Evolutionary conservation across 37 sponge, comb jelly and placozoan genomes (phyloP), one percentile per base, ranked within the genome.

Genomic region (Bolinopsis microptera): DNA sequence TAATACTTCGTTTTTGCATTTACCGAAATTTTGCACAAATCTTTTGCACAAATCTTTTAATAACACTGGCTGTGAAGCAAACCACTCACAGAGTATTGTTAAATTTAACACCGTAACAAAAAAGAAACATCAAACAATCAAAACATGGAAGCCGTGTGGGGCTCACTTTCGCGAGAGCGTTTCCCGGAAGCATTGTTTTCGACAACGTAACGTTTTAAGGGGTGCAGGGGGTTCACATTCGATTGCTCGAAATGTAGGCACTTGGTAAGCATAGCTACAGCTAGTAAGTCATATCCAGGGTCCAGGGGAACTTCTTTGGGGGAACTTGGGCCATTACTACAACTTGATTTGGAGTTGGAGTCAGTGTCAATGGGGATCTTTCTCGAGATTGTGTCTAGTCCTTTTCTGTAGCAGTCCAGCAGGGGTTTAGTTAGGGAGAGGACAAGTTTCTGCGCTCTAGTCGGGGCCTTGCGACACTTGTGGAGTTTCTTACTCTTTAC

Each of bases 201-300:
- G 28, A 70, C 74, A 22, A n/a, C 74, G 26, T 70, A 70, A 13
- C 82, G 35, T 30, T 80, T 80, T 8, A 5, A 8, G 35, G 82
- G 82, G 30, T 34, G 37, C 8, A 80, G 37, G 9, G 82, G 82
- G 38, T 80, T 80, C 35, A 13, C 31, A 8, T 80, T 80, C 3
- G 82, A 80, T 31, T 80, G 35, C 30, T 80, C 82, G 5, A 35
- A 34, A 22, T 80, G 82, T 0, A 80, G 22, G 33, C 82, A 80
- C 82, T 80, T 80, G 33, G 82, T 80, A 3, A 80, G 23, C 82
- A 80, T 80, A 8, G 82, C 8, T 1, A 80, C 82, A 34, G 82
- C 82, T 8, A 80, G 37, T 3, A 80, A 37, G 5, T 80, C 82
- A 22, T 80, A 30, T 8, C 24, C 37, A 0, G 82, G 35, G 30